Evolutionary conservation across 2,888 invertebrate species (phyloP).

Genomic region (Archips crataeganus): DNA sequence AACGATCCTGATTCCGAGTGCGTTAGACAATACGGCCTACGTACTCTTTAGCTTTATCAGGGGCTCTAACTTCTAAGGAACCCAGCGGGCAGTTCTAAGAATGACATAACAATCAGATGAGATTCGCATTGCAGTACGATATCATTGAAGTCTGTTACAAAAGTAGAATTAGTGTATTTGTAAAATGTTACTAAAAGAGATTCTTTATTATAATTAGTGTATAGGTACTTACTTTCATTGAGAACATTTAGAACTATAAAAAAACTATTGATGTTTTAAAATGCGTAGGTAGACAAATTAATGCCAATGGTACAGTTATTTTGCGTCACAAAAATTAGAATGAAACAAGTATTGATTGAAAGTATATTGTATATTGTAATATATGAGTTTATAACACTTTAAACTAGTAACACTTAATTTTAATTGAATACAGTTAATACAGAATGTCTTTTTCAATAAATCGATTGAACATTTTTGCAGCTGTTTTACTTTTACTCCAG

Average conservation of each 20-base stretch:
- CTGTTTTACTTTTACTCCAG: not conserved
- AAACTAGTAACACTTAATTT: not conserved
- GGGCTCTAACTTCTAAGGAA: no score
- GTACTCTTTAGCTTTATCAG: no score
- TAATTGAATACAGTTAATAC: not conserved
- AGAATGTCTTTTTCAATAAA: slow-evolving; percentile 8
- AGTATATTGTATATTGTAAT: not conserved
- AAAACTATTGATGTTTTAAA: no score
- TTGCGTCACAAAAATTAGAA: not conserved
- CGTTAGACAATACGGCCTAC: no score
- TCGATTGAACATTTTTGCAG: not conserved
- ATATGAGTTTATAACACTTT: not conserved
- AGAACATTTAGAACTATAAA: no score
- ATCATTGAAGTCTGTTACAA: no score
- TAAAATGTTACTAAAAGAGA: not conserved
- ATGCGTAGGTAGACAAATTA: no score
- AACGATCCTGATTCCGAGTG: no score
- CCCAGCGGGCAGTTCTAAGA: no score
- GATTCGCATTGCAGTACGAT: no score
- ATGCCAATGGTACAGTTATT: no score
- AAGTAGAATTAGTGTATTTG: not conserved
- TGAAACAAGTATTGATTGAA: not conserved
- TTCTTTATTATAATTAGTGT: not conserved
- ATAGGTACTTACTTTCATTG: not conserved
- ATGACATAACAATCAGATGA: no score